Evolutionary conservation across 1,140 invertebrate genomes (phyloP).

Genomic region (Pemphigus obesinymphae): DNA sequence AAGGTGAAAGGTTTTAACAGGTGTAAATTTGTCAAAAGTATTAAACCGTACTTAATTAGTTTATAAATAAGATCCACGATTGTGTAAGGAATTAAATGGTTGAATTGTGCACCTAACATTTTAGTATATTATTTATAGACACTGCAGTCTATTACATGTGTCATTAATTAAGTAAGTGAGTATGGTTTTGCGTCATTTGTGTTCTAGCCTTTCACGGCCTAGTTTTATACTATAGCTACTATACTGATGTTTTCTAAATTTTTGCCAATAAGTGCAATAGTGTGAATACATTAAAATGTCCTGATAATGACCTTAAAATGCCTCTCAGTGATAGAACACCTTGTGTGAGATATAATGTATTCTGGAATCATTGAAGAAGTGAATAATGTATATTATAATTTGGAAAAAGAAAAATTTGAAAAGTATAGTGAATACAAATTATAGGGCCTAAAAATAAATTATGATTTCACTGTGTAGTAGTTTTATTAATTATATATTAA

Average conservation of each 20-base stretch:
- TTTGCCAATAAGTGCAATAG: neutral
- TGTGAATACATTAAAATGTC: neutral
- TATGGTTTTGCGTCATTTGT: neutral
- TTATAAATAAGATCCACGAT: neutral
- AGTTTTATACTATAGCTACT: neutral
- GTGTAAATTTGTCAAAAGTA: neutral
- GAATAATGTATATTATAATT: neutral
- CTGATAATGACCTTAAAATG: neutral
- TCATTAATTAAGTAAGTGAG: conserved; percentile 19
- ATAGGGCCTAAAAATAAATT: neutral
- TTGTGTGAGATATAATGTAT: neutral
- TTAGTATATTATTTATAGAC: conserved; percentile 18
- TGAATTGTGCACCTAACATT: neutral
- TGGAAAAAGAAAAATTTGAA: neutral
- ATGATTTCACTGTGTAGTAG: neutral
- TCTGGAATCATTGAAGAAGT: neutral
- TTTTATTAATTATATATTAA: neutral
- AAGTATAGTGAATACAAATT: neutral
- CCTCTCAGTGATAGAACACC: too few relatives aligned
- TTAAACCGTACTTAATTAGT: neutral
- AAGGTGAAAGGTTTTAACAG: conserved; percentile 46
- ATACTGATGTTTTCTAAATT: neutral
- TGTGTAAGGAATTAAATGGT: neutral
- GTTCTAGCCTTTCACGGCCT: neutral
- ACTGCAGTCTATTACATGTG: neutral